Base-by-base conservation (phyloP, 2,113 vertebrate species). In the Serilophus lunatus region DNA sequence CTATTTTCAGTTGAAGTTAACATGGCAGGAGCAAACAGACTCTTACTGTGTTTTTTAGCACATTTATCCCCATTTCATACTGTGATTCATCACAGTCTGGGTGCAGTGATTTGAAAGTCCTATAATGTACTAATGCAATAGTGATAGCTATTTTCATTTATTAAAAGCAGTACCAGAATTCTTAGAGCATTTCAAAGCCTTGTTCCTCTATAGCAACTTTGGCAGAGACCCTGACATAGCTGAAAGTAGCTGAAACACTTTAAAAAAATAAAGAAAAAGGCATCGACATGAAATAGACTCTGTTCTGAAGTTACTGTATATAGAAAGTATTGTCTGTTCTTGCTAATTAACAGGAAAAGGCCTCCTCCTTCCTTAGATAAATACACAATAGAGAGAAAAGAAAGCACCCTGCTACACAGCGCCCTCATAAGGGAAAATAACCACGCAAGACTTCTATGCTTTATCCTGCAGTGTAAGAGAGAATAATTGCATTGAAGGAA, bases 71-170 rank as follows among this genome's bases (percentile, higher is more conserved):
- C 85, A 66, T 35, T 82, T 91, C 89, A 78, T 94, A 86, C 86
- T 90, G 91, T 60, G 84, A 95, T 94, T 92, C 85, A 91, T 95
- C 92, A 86, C 87, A 95, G 84, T 65, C 82, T 77, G 79, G 93
- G 87, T 80, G 84, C 77, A 83, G 64, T 49, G 90, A 94, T 91
- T 96, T 94, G 50, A 86, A 94, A 93, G 93, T 93, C 44, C 90
- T 92, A 24, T 90, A 91, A 94, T 33, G 56, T 61, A 81, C 47
- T 90, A 93, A 96, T 94, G 79, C 64, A 90, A 86, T 94, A 82
- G 87, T 83, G 85, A 96, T 93, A 83, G 63, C 75, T 95, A 94
- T 97, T 96, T 94, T 92, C 90, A 93, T 94, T 94, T 95, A 96
- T 94, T 96, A 93, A 95, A 96, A 95, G 90, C 47, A 70, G 82